Conservation (phyloP, 1,140 invertebrate genomes). For the Vollenhovia emeryi region DNA sequence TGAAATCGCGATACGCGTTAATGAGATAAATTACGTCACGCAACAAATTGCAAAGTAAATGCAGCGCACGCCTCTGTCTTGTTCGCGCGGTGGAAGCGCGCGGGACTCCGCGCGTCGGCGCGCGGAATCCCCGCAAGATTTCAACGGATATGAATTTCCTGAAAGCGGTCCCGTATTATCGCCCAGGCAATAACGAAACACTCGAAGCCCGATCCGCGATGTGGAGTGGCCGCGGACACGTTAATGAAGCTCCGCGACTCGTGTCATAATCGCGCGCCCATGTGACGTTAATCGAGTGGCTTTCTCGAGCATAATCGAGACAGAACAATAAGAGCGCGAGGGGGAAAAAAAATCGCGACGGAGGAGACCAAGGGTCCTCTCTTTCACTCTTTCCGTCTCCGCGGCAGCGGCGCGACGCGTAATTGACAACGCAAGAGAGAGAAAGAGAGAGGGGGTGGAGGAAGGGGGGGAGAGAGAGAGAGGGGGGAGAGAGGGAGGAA, state of each 20-base stretch:
- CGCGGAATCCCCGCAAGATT: slow-evolving; percentile 3
- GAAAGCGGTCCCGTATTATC: slow-evolving; percentile 38
- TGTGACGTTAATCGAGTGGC: slow-evolving; percentile 55
- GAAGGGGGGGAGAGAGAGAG: not conserved
- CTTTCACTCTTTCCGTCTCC: not conserved
- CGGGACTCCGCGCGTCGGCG: not conserved
- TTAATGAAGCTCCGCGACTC: slow-evolving; percentile 37
- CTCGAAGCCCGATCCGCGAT: slow-evolving; percentile 45
- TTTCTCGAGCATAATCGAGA: slow-evolving; percentile 47
- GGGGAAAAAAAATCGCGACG: slow-evolving; percentile 27
- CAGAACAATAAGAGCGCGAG: slow-evolving; percentile 39
- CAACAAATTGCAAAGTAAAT: not conserved
- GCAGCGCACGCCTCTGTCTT: not conserved
- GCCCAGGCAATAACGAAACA: slow-evolving; percentile 2
- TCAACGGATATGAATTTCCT: not conserved
- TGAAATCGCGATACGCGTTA: not conserved
- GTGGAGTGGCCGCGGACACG: slow-evolving; percentile 35
- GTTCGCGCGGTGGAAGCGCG: not conserved
- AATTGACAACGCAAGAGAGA: slow-evolving; percentile 29
- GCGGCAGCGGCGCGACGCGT: slow-evolving; percentile 46
- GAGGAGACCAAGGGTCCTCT: slow-evolving; percentile 20
- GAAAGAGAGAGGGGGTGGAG: too few species aligned
- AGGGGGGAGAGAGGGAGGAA: not conserved
- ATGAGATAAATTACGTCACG: not conserved
- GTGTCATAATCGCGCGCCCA: slow-evolving; percentile 41